phyloP scores from a whole-genome alignment of 2,113 vertebrate species.

The Misgurnus anguillicaudatus region DNA sequence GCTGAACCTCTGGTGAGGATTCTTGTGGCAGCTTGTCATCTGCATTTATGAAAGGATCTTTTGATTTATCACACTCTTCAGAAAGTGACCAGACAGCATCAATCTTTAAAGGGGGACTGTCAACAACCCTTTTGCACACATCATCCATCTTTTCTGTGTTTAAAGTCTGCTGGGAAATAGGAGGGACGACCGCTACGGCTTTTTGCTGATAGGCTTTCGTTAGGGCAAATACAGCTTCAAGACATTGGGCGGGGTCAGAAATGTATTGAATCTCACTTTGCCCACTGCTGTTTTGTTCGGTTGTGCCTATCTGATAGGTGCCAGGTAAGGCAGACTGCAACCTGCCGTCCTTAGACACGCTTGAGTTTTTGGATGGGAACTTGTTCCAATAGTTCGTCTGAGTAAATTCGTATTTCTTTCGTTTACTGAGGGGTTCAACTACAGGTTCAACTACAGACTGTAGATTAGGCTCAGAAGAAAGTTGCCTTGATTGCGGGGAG shows the following conservation, averaged over 20 bases:
- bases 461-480: background rate
- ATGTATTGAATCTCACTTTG: constrained; percentile 3
- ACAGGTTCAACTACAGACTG: background rate
- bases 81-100: constrained; percentile 10
- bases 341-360: background rate
- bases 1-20: background rate
- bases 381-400: constrained; percentile 4
- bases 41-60: background rate
- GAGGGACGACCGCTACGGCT: constrained; percentile 56
- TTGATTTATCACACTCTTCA: background rate
- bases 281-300: background rate
- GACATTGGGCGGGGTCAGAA: constrained; percentile 9
- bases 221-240: constrained; percentile 16
- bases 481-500: too few species aligned
- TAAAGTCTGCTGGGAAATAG: constrained; percentile 48
- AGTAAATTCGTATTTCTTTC: background rate
- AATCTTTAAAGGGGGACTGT: constrained; percentile 35
- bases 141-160: background rate
- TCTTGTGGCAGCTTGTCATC: background rate
- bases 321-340: background rate
- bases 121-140: background rate
- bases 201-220: constrained; percentile 29
- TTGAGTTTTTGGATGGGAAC: background rate
- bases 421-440: constrained; percentile 4
- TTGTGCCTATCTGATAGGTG: background rate